Base-by-base conservation (phyloP, 1,140 invertebrate species). In the Drosophila sp. region DNA sequence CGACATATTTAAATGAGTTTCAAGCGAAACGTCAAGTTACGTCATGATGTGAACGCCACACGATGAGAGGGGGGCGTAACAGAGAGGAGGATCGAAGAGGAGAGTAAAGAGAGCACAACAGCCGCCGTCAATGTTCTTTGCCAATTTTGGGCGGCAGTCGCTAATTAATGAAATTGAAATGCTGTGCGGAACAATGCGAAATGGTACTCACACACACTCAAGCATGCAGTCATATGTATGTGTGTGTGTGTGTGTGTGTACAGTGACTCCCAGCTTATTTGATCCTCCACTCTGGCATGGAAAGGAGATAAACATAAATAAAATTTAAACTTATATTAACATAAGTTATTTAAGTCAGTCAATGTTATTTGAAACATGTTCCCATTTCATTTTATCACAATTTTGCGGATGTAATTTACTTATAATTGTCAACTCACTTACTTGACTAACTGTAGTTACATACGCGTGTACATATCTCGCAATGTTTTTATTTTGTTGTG, bases 1-100 rank as follows among this genome's bases (percentile, higher is more conserved):
- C 40, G 38, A 70, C 66, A 74, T 70, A 74, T 74, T 74, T 69
- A 74, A 74, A 74, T 74, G 66, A 70, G 72, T 74, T 74, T 74
- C 72, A 74, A 62, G 72, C 72, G 72, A 74, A 73, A 71, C 51
- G 50, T 69, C 57, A 70, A 70, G 58, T 74, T 74, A 74, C 72
- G 72, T 74, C 72, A 74, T 73, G 46, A 38, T 36, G 46, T 51
- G 43, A 21, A 27, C 14, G 36, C 32, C 18, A 45, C 41, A 38
- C 25, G 21, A 14, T 3, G 46, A 21, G 21, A 18, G 64, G 9
- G 2, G 16, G 8, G 25, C 14, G 18, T 11, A 8, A 7, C 50
- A 9, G 25, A 18, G 41, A 9, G 4, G 41, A 7, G 14, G 7
- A 16, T 16, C 34, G 25, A n/a, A 46, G 29, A 25, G 36, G 4